Conservation (phyloP, 2,797 vertebrate species). For the Characodon lateralis region DNA sequence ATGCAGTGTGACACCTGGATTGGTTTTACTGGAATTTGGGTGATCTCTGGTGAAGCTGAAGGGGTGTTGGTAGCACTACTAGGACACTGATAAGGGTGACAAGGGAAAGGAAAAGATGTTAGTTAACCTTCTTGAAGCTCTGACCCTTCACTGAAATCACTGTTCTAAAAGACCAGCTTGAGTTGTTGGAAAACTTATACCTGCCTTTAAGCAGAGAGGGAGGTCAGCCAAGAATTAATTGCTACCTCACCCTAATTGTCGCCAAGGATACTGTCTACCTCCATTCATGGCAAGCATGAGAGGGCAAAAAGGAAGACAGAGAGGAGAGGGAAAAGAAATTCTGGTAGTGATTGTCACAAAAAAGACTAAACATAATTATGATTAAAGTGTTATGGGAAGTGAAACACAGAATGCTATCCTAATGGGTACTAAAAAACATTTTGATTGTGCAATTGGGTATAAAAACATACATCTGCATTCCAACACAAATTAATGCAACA, state of each 20-base stretch:
- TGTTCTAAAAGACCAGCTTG: slow-evolving; percentile 81
- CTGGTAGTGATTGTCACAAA: slow-evolving; percentile 52
- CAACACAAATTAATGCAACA: slow-evolving; percentile 32
- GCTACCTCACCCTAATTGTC: slow-evolving; percentile 82
- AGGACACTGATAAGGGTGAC: slow-evolving; percentile 51
- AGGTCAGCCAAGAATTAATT: slow-evolving; percentile 84
- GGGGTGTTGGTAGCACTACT: slow-evolving; percentile 49
- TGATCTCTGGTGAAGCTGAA: slow-evolving; percentile 47
- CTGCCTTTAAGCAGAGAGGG: slow-evolving; percentile 82
- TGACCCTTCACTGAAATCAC: slow-evolving; percentile 76
- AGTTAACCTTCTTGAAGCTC: slow-evolving; percentile 78
- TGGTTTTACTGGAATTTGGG: slow-evolving; percentile 45
- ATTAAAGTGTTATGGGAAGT: slow-evolving; percentile 28
- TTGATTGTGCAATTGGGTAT: slow-evolving; percentile 19
- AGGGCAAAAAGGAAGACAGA: slow-evolving; percentile 57
- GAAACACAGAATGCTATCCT: slow-evolving; percentile 42
- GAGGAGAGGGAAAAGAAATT: slow-evolving; percentile 32
- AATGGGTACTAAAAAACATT: slow-evolving; percentile 20
- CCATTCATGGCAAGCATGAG: slow-evolving; percentile 73
- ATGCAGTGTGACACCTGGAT: slow-evolving; percentile 50
- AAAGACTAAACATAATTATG: slow-evolving; percentile 34
- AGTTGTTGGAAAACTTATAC: slow-evolving; percentile 85
- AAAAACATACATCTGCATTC: slow-evolving; percentile 46
- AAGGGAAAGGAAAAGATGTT: slow-evolving; percentile 60
- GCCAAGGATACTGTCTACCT: slow-evolving; percentile 79